Evolutionary conservation across 2,888 invertebrate species (phyloP).

Genomic region (Tenthredo mesomela): DNA sequence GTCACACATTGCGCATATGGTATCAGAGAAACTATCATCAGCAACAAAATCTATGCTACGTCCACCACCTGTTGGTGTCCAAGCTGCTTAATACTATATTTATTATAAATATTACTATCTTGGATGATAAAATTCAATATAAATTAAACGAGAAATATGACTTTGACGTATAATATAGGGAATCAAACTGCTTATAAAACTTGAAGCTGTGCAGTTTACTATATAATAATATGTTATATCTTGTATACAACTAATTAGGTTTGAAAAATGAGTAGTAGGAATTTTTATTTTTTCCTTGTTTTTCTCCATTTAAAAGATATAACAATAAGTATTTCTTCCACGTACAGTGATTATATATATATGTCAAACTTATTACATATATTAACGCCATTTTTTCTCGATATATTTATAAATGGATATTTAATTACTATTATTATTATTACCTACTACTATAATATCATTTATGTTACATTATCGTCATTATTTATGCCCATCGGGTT

Average conservation of each 20-base stretch:
- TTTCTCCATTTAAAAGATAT: neutral
- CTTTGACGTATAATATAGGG: neutral
- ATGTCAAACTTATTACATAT: neutral
- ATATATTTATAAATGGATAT: neutral
- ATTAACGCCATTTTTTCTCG: neutral
- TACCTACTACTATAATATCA: constrained; percentile 36
- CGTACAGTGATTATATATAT: neutral
- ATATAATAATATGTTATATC: neutral
- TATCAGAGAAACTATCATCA: constrained; percentile 87
- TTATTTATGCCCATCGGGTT: constrained; percentile 17
- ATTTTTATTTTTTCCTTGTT: neutral
- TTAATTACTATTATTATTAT: neutral
- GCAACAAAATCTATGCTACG: constrained; percentile 82
- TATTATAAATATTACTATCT: neutral
- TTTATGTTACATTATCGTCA: constrained; percentile 18
- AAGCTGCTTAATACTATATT: constrained; percentile 41
- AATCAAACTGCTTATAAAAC: neutral
- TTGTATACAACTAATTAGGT: neutral
- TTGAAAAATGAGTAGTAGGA: neutral
- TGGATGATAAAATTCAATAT: neutral
- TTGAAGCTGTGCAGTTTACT: neutral
- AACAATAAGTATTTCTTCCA: neutral
- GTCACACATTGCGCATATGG: constrained; percentile 90
- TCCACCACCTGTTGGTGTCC: constrained; percentile 76
- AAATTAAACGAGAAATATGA: constrained; percentile 21